Conservation (phyloP, 2,888 invertebrate species). For the Drosophila silvestris region DNA sequence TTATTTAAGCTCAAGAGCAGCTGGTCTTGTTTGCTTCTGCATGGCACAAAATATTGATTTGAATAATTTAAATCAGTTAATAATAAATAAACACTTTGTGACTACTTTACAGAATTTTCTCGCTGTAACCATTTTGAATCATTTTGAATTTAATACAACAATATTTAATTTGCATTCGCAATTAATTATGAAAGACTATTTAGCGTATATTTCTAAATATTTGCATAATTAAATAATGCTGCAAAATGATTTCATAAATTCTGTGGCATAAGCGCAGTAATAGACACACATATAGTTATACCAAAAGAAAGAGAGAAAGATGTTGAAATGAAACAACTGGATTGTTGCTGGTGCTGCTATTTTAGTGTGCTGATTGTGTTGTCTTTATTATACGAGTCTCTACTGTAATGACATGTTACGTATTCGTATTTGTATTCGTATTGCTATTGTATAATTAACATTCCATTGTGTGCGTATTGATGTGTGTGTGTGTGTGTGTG, state of each 20-base stretch:
- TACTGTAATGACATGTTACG: constrained; percentile 61
- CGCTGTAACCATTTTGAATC: neutral
- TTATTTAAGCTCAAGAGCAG: neutral
- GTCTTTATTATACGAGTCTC: constrained; percentile 63
- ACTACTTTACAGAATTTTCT: neutral
- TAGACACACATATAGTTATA: neutral
- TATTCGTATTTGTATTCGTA: constrained; percentile 54
- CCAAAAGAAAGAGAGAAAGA: constrained; percentile 11
- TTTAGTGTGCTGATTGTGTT: constrained; percentile 61
- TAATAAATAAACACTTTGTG: neutral
- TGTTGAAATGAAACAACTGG: constrained; percentile 72
- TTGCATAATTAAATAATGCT: neutral
- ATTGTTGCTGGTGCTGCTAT: constrained; percentile 60
- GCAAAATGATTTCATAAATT: neutral
- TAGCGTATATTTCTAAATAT: neutral
- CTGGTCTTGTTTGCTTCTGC: neutral
- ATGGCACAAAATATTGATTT: neutral
- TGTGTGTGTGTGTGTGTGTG: constrained; percentile 22
- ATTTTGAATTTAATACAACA: neutral
- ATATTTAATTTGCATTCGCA: neutral
- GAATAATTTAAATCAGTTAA: neutral
- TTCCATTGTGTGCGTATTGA: constrained; percentile 46
- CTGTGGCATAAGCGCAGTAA: constrained; percentile 11
- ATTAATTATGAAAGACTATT: neutral
- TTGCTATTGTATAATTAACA: constrained; percentile 57